phyloP scores from a whole-genome alignment of 2,797 vertebrate genomes.

The Scomberomorus guttatus region DNA sequence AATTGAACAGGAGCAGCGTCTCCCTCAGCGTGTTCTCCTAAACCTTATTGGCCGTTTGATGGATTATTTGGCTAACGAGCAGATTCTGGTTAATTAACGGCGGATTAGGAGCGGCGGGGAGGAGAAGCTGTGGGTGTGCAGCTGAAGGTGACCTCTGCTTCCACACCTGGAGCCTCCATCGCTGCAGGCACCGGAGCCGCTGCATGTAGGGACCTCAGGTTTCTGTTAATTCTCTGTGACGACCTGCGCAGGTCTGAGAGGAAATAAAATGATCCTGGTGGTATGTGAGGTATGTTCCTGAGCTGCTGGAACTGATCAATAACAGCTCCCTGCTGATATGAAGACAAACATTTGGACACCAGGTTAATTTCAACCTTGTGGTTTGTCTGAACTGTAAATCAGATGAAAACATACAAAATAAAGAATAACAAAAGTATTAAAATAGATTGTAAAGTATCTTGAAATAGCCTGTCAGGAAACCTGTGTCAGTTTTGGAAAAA shows the following conservation, averaged over 20 bases:
- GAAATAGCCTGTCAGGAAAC: too few relatives aligned
- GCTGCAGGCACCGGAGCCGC: not conserved
- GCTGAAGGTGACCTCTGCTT: conserved; percentile 47
- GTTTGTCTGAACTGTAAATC: too few relatives aligned
- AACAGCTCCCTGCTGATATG: too few relatives aligned
- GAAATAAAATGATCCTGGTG: not conserved
- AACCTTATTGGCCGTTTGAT: conserved; percentile 50
- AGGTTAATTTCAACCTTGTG: too few relatives aligned
- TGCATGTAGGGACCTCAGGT: not conserved
- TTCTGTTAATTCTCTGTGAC: too few relatives aligned
- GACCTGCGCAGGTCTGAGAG: not conserved
- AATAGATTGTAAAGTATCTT: too few relatives aligned
- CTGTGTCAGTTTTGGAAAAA: too few relatives aligned
- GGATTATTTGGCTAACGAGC: conserved; percentile 52
- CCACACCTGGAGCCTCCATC: conserved; percentile 1
- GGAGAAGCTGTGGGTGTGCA: conserved; percentile 2
- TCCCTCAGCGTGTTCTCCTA: conserved; percentile 11
- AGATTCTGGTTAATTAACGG: conserved; percentile 45
- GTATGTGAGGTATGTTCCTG: too few relatives aligned
- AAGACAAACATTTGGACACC: too few relatives aligned
- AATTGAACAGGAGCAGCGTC: not conserved
- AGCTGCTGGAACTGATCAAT: too few relatives aligned
- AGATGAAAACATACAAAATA: too few relatives aligned
- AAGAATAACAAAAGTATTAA: too few relatives aligned
- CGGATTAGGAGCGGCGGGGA: conserved; percentile 21